Base-by-base conservation (phyloP, 2,797 vertebrate species). In the Adelosebastes latens region DNA sequence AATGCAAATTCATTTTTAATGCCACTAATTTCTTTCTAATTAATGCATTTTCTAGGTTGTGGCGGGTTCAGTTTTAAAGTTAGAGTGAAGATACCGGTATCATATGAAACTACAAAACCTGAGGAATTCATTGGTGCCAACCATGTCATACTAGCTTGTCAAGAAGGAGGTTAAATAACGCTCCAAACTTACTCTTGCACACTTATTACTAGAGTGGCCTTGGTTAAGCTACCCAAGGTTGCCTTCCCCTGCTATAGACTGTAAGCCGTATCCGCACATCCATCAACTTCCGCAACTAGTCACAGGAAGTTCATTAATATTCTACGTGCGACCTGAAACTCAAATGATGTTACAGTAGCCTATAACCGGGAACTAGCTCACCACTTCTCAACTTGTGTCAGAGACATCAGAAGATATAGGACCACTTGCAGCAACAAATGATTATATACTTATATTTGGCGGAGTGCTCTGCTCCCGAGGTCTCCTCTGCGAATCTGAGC, bases 371-470 rank as follows among this genome's bases (percentile, higher is more conserved):
- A 25, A 22, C 16, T 2, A 3, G 6, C 31, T 49, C 42, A 70
- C 29, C 42, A 55, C 62, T 56, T 81, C 69, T 81, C 78, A 56
- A 36, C 25, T 69, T 34, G 78, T 46, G 12, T 55, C 53, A 68
- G 18, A 42, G 16, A 18, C 25, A 27, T 61, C 31, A 34, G n/a
- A 60, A 69, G 67, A 79, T 59, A 81, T 53, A 56, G 20, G 53
- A 71, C 67, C 42, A 36, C 63, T 77, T 66, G 22, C 68, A 61
- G 70, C 77, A 27, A 69, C 61, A 58, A 77, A 87, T 79, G 29
- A 81, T 80, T 55, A 70, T 61, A 59, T 39, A 79, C 78, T 85
- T 74, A 52, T 74, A 66, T 81, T 64, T 86, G 83, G n/a, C 3
- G 24, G 39, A 62, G 69, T 34, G 71, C 70, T 63, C 11, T 39